These are phyloP conservation scores for Phrixothrix hirtus DNA, from an alignment of 2,888 invertebrate species.

Conservation along the genomic window DNA sequence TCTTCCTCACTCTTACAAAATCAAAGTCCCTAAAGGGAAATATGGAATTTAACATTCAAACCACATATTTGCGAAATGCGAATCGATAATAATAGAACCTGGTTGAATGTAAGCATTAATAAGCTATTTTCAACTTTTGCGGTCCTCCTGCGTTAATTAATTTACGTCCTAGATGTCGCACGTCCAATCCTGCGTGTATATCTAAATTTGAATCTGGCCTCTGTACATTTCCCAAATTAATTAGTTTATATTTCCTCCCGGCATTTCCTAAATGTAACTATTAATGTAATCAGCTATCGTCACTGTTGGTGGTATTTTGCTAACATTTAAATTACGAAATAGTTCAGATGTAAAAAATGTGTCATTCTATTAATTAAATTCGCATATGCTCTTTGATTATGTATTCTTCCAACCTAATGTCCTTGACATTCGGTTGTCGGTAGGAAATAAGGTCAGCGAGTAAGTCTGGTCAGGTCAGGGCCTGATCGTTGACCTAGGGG, in stretches of 20 bases:
- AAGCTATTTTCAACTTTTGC: slow-evolving; percentile 30
- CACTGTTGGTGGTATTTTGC: too few relatives aligned
- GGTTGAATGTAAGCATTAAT: slow-evolving; percentile 23
- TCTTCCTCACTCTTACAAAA: slow-evolving; percentile 15
- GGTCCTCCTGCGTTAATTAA: slow-evolving; percentile 31
- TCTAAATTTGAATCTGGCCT: slow-evolving; percentile 21
- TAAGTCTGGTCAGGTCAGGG: slow-evolving; percentile 51
- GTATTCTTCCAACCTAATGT: slow-evolving; percentile 29
- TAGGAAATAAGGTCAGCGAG: slow-evolving; percentile 49
- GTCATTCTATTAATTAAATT: too few relatives aligned
- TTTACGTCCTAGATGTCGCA: slow-evolving; percentile 25
- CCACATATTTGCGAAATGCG: too few relatives aligned
- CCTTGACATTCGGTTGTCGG: slow-evolving; percentile 37
- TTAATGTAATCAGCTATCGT: slow-evolving; percentile 20
- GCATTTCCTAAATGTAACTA: slow-evolving; percentile 18
- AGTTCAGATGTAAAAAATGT: too few relatives aligned
- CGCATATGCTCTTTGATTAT: slow-evolving; percentile 34
- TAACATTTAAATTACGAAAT: too few relatives aligned
- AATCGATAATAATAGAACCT: too few relatives aligned
- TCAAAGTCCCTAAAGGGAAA: slow-evolving; percentile 5
- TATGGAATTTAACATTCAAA: too few relatives aligned
- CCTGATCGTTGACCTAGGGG: slow-evolving; percentile 55
- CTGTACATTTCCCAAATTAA: slow-evolving; percentile 18
- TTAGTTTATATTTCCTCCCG: slow-evolving; percentile 25
- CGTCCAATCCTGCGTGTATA: slow-evolving; percentile 23